These are phyloP conservation scores for Rosalia funebris DNA, from an alignment of 2,888 invertebrate genomes.

Conservation along the genomic window DNA sequence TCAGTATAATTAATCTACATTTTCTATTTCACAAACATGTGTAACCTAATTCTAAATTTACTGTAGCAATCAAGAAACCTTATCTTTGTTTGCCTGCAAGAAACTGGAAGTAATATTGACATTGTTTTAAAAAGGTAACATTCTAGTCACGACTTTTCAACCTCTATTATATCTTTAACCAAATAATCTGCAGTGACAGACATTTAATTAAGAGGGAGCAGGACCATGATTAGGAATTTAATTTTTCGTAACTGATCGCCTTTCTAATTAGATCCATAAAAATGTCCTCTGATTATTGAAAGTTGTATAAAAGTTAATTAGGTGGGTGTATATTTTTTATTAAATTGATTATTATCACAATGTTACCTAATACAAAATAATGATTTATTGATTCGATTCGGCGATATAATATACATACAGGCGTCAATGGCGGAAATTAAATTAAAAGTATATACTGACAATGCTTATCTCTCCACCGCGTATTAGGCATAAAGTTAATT, in stretches of 20 bases:
- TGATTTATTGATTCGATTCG: conserved; percentile 21
- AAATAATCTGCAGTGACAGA: neutral
- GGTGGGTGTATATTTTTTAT: conserved; percentile 15
- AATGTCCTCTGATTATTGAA: conserved; percentile 9
- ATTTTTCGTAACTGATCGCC: conserved; percentile 2
- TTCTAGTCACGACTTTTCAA: neutral
- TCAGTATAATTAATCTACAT: too few species aligned
- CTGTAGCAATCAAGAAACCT: too few species aligned
- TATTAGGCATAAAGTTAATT: conserved; percentile 40
- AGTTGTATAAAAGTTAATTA: conserved; percentile 6
- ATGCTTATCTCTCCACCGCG: conserved; percentile 31
- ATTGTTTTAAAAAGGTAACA: too few species aligned
- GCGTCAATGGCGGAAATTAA: conserved; percentile 32
- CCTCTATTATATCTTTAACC: neutral
- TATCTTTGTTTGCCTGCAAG: too few species aligned
- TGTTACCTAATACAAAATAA: conserved; percentile 11
- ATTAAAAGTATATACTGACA: conserved; percentile 32
- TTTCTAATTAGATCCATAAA: conserved; percentile 15
- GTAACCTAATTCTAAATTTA: too few species aligned
- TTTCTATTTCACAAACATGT: too few species aligned
- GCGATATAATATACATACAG: conserved; percentile 7
- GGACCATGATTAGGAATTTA: conserved; percentile 7
- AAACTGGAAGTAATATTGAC: too few species aligned
- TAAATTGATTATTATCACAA: conserved; percentile 19
- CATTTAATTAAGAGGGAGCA: neutral